phyloP scores from a whole-genome alignment of 2,888 invertebrate genomes.

The Uropetala carovei region DNA sequence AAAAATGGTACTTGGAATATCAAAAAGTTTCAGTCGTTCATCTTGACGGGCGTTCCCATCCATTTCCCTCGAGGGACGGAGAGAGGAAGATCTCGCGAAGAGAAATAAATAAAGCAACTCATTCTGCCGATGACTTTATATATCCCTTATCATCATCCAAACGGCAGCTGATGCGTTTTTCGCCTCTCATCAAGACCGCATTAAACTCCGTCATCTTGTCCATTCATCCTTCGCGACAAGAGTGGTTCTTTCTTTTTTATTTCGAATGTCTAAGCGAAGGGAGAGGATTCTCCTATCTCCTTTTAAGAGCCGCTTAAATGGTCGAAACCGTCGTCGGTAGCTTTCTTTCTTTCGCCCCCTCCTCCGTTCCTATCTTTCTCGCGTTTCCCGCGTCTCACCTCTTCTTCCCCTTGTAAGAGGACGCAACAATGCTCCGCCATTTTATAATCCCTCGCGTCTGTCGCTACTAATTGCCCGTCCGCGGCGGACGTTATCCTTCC shows the following conservation, averaged over 20 bases:
- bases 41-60: not conserved
- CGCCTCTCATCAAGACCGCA: constrained; percentile 20
- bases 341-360: too few relatives aligned
- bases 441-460: not conserved
- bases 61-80: constrained; percentile 16
- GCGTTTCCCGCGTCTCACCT: not conserved
- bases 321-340: too few relatives aligned
- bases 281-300: too few relatives aligned
- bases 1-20: not conserved
- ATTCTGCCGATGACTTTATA: constrained; percentile 16
- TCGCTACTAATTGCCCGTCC: not conserved
- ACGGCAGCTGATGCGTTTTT: not conserved
- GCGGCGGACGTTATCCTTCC: not conserved
- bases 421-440: not conserved
- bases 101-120: not conserved
- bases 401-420: not conserved
- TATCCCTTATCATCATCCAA: not conserved
- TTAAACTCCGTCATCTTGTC: not conserved
- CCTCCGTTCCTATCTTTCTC: too few relatives aligned
- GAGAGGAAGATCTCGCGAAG: not conserved
- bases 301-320: too few relatives aligned
- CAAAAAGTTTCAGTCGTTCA: not conserved
- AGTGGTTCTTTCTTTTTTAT: too few relatives aligned
- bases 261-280: too few relatives aligned
- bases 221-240: too few relatives aligned